A percentile compares a stretch with the other conserved stretches of the same genome.
phyloP scores from a whole-genome alignment of 2,888 invertebrate genomes.

The Drosophila quinaria region DNA sequence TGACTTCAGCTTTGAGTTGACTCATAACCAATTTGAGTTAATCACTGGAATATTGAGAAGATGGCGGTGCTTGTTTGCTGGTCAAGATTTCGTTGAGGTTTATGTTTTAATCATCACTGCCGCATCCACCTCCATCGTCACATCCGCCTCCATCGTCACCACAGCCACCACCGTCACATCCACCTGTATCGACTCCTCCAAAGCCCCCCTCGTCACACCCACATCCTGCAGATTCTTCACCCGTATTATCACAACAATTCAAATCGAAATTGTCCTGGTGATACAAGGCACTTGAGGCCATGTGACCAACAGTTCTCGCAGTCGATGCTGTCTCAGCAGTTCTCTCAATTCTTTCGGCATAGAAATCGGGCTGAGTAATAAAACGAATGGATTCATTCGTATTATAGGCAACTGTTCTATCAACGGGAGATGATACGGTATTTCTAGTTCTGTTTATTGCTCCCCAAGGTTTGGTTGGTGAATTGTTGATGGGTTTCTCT shows the following conservation, averaged over 20 bases:
- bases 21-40: neutral
- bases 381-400: neutral
- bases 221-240: neutral
- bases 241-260: conserved; percentile 1
- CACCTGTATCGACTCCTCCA: conserved; percentile 1
- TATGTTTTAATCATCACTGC: conserved; percentile 5
- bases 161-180: neutral
- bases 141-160: conserved; percentile 4
- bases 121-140: neutral
- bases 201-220: neutral
- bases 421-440: neutral
- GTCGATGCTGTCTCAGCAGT: neutral
- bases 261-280: neutral
- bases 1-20: neutral
- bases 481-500: neutral
- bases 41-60: neutral
- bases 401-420: neutral
- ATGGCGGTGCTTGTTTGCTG: too few relatives aligned
- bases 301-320: neutral
- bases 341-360: neutral
- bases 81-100: neutral
- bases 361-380: neutral
- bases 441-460: neutral
- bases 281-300: neutral
- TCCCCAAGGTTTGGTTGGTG: neutral